These are phyloP conservation scores for Pagetopsis macropterus DNA, from an alignment of 2,797 vertebrate species.

Conservation along the genomic window DNA sequence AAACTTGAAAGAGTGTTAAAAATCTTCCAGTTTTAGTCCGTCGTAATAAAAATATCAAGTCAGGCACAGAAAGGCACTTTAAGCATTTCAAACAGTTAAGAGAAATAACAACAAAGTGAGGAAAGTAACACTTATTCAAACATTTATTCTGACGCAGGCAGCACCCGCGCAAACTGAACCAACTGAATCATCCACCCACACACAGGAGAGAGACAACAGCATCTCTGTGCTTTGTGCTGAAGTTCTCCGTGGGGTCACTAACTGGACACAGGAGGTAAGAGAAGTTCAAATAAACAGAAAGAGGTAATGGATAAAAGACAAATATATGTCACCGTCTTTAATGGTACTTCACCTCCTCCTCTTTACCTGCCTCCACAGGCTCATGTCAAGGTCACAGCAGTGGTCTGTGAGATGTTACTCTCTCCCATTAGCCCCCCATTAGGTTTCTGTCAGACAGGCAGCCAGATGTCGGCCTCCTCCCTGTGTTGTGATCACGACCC, in stretches of 20 bases:
- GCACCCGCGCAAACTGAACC: not conserved
- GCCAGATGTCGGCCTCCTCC: slow-evolving; percentile 59
- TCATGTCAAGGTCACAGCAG: slow-evolving; percentile 65
- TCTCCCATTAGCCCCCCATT: slow-evolving; percentile 73
- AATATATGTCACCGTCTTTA: slow-evolving; percentile 27
- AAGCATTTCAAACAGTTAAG: slow-evolving; percentile 4
- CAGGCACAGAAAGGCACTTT: not conserved
- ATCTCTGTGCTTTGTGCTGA: not conserved
- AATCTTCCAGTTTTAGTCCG: not conserved
- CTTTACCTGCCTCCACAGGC: slow-evolving; percentile 53
- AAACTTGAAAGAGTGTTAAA: slow-evolving; percentile 16
- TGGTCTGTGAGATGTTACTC: slow-evolving; percentile 43
- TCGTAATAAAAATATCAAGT: not conserved
- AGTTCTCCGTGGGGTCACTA: slow-evolving; percentile 7
- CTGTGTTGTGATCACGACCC: slow-evolving; percentile 66
- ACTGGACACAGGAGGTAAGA: slow-evolving; percentile 1
- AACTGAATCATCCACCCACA: slow-evolving; percentile 4
- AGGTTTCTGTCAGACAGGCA: slow-evolving; percentile 65
- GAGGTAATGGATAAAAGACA: not conserved
- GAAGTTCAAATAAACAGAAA: slow-evolving; percentile 26
- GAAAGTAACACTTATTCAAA: slow-evolving; percentile 13
- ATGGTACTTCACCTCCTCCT: slow-evolving; percentile 30
- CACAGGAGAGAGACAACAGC: not conserved
- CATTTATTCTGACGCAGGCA: slow-evolving; percentile 9
- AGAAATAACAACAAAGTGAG: not conserved